Conservation (phyloP, 2,888 invertebrate species). For the Isotomurus palustris region DNA sequence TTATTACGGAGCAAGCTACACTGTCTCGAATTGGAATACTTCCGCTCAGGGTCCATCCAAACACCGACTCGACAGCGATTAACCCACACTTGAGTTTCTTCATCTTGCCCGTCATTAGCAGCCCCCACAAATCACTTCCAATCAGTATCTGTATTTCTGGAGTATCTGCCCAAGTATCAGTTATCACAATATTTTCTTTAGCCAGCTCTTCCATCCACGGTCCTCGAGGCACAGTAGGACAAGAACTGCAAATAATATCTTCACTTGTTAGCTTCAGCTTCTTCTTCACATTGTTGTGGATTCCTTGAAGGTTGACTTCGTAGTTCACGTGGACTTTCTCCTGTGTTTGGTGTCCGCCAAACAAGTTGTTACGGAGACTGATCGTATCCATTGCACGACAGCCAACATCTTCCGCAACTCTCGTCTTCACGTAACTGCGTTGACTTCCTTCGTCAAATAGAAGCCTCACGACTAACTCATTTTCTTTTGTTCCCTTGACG, state of each 20-base stretch:
- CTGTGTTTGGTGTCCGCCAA: conserved; percentile 25
- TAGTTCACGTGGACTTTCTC: neutral
- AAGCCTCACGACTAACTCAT: neutral
- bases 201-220: conserved; percentile 9
- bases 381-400: conserved; percentile 16
- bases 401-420: conserved; percentile 31
- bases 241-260: conserved; percentile 3
- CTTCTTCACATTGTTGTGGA: neutral
- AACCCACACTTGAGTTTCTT: conserved; percentile 17
- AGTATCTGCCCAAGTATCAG: neutral
- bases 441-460: conserved; percentile 3
- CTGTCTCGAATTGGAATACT: neutral
- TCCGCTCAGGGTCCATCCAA: conserved; percentile 25
- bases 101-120: conserved; percentile 19
- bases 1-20: neutral
- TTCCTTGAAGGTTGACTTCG: neutral
- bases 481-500: neutral
- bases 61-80: conserved; percentile 22
- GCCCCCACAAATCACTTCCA: conserved; percentile 19
- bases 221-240: neutral
- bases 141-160: conserved; percentile 26
- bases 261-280: neutral
- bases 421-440: conserved; percentile 15
- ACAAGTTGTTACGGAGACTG: conserved; percentile 24
- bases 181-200: neutral